Evolutionary conservation across 2,797 vertebrate genomes (phyloP).

Genomic region (Coracias cyanogaster): DNA sequence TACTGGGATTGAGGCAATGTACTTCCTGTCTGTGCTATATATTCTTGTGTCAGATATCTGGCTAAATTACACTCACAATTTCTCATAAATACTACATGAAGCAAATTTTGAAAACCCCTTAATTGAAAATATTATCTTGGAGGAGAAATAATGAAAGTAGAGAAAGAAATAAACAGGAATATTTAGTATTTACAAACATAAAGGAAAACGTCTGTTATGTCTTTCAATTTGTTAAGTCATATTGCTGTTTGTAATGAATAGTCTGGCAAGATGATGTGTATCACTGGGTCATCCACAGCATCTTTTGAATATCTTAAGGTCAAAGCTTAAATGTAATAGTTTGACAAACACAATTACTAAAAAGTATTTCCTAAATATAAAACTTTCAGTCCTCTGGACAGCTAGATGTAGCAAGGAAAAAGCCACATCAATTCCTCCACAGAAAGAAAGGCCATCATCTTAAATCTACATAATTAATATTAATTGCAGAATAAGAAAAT

Average conservation of each 20-base stretch:
- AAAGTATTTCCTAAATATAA: background rate
- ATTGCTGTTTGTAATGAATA: background rate
- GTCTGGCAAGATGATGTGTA: background rate
- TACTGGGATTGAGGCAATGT: background rate
- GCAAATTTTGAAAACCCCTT: background rate
- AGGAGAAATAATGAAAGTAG: background rate
- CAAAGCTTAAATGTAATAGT: background rate
- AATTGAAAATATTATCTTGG: background rate
- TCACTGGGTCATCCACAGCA: background rate
- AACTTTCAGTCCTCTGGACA: background rate
- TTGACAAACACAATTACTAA: background rate
- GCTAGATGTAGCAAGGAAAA: background rate
- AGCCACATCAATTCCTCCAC: background rate
- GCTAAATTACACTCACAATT: background rate
- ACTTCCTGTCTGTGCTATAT: background rate
- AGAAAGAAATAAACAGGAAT: background rate
- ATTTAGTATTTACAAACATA: background rate
- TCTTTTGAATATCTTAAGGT: background rate
- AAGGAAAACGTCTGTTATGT: background rate
- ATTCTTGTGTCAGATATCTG: background rate
- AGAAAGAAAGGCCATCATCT: background rate
- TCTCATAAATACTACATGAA: background rate
- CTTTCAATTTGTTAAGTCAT: background rate
- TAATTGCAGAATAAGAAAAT: background rate
- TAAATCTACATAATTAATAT: background rate